phyloP scores from a whole-genome alignment of 2,888 invertebrate genomes.

The Drosophila lacicola region DNA sequence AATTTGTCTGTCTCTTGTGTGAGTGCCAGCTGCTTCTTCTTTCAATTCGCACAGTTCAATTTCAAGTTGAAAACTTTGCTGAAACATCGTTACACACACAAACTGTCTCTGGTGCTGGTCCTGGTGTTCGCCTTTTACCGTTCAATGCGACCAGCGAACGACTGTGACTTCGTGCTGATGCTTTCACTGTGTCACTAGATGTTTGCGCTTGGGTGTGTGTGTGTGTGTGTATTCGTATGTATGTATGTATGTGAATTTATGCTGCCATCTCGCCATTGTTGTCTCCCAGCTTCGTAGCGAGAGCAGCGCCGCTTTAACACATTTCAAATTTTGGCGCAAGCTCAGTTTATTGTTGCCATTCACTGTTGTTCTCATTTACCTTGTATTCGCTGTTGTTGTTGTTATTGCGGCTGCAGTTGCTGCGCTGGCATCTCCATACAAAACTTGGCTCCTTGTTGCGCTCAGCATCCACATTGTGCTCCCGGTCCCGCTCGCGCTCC shows the following conservation, averaged over 20 bases:
- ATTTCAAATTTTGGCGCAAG: slow-evolving; percentile 73
- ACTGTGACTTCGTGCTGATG: slow-evolving; percentile 35
- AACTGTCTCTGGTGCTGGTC: slow-evolving; percentile 44
- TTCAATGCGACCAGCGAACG: slow-evolving; percentile 47
- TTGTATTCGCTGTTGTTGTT: slow-evolving; percentile 44
- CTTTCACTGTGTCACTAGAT: slow-evolving; percentile 8
- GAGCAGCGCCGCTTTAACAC: slow-evolving; percentile 53
- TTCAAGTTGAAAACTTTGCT: slow-evolving; percentile 73
- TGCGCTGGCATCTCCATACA: slow-evolving; percentile 58
- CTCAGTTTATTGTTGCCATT: slow-evolving; percentile 78
- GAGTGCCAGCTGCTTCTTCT: slow-evolving; percentile 48
- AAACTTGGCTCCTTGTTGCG: slow-evolving; percentile 70
- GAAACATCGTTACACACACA: slow-evolving; percentile 34
- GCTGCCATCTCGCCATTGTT: slow-evolving; percentile 61
- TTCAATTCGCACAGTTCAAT: slow-evolving; percentile 71
- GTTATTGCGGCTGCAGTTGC: slow-evolving; percentile 39
- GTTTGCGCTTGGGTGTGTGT: slow-evolving; percentile 1
- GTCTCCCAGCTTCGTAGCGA: slow-evolving; percentile 59
- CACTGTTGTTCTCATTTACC: slow-evolving; percentile 40
- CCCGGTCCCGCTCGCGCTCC: slow-evolving; percentile 13
- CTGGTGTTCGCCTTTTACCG: slow-evolving; percentile 42
- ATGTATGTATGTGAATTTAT: slow-evolving; percentile 35
- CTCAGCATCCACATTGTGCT: slow-evolving; percentile 64
- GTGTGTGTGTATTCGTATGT: slow-evolving; percentile 21
- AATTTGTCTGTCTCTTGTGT: slow-evolving; percentile 62